Evolutionary conservation across 2,113 vertebrate genomes (phyloP).

Genomic region (Campylorhamphus procurvoides): DNA sequence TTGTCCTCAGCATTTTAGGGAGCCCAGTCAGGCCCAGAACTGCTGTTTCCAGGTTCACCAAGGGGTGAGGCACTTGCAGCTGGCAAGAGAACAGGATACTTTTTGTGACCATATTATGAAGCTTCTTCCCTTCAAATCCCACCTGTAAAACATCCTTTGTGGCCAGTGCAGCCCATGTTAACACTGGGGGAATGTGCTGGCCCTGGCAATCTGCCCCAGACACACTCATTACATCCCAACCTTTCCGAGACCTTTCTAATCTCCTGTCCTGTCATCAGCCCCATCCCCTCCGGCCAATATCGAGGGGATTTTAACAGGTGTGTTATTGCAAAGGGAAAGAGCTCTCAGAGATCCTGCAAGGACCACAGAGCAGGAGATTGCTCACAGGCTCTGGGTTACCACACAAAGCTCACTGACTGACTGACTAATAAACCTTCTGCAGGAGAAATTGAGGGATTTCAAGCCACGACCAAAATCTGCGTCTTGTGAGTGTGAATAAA

Average conservation of each 20-base stretch:
- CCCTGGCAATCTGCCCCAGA: slow-evolving; percentile 53
- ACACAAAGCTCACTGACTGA: neutral
- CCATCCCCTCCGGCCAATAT: slow-evolving; percentile 7
- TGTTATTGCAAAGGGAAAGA: slow-evolving; percentile 32
- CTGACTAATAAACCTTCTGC: neutral
- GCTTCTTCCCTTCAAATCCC: slow-evolving; percentile 18
- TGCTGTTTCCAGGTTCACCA: slow-evolving; percentile 10
- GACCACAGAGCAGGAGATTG: neutral
- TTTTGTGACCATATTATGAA: slow-evolving; percentile 31
- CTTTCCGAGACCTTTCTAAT: slow-evolving; percentile 70
- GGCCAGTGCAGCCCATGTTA: slow-evolving; percentile 8
- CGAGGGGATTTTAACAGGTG: slow-evolving; percentile 61
- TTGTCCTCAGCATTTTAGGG: neutral
- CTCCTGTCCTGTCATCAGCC: slow-evolving; percentile 60
- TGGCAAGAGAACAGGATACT: slow-evolving; percentile 39
- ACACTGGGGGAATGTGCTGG: slow-evolving; percentile 11
- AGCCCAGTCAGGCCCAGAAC: neutral
- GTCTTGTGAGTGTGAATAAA: neutral
- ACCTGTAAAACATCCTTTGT: slow-evolving; percentile 17
- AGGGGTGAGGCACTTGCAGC: slow-evolving; percentile 23
- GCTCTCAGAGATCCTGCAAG: neutral
- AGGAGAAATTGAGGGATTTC: neutral
- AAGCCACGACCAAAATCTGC: neutral
- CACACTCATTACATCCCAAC: slow-evolving; percentile 58
- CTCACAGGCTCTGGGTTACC: neutral